phyloP scores from a whole-genome alignment of 1,140 invertebrate genomes.

The Drosophila eugracilis region DNA sequence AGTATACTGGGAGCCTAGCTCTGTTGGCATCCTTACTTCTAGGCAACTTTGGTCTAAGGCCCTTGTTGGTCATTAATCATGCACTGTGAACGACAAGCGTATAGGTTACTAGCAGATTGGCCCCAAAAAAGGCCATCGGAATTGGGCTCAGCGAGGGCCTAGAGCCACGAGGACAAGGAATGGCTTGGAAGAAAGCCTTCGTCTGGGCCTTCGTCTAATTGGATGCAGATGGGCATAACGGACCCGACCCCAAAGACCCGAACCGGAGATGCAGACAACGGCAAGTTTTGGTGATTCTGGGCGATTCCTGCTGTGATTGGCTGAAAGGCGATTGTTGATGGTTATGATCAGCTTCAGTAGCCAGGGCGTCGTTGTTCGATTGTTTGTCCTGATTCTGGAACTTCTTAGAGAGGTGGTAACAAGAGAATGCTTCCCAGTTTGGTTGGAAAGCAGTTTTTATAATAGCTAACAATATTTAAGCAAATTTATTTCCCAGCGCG shows the following conservation, averaged over 20 bases:
- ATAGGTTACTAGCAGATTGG: slow-evolving; percentile 79
- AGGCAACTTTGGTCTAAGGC: slow-evolving; percentile 57
- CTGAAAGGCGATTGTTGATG: slow-evolving; percentile 23
- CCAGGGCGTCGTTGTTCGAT: slow-evolving; percentile 3
- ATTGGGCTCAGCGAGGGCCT: slow-evolving; percentile 60
- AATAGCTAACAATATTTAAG: no score
- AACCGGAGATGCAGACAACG: slow-evolving; percentile 9
- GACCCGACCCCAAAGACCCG: slow-evolving; percentile 29
- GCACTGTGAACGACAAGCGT: slow-evolving; percentile 80
- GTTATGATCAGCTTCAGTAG: slow-evolving; percentile 41
- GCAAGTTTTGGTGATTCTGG: slow-evolving; percentile 15
- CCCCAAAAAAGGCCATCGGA: slow-evolving; percentile 76
- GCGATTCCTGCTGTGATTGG: slow-evolving; percentile 32
- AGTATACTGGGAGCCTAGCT: slow-evolving; percentile 14
- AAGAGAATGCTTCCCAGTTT: neutral
- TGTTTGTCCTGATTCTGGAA: slow-evolving; percentile 1
- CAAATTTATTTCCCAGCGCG: no score
- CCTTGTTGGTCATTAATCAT: slow-evolving; percentile 83
- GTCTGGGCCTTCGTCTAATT: slow-evolving; percentile 61
- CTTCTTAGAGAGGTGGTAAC: neutral
- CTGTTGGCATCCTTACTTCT: slow-evolving; percentile 52
- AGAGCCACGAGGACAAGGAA: slow-evolving; percentile 33
- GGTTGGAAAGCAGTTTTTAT: no score
- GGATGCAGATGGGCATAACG: slow-evolving; percentile 76
- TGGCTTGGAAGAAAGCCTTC: slow-evolving; percentile 33